Conservation (phyloP, 2,113 vertebrate genomes). For the Eleginops maclovinus region DNA sequence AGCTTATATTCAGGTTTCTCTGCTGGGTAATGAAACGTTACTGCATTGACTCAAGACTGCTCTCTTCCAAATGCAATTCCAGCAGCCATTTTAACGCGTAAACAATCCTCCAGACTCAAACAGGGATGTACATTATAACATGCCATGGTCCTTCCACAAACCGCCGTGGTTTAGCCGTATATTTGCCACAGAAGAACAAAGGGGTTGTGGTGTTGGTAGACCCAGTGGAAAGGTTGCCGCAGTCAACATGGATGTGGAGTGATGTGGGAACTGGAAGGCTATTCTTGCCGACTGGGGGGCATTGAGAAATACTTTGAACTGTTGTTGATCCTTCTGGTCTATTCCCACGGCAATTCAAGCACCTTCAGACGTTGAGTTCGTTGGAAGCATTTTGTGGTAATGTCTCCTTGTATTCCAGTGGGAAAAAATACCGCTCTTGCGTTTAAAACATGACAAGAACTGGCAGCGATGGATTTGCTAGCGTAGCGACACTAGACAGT, state of each 20-base stretch:
- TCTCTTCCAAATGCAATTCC: conserved; percentile 60
- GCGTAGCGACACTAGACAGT: conserved; percentile 56
- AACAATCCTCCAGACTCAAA: conserved; percentile 67
- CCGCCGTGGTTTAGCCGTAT: conserved; percentile 4
- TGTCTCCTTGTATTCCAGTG: conserved; percentile 15
- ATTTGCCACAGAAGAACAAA: conserved; percentile 48
- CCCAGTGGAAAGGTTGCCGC: conserved; percentile 58
- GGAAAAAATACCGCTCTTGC: neutral
- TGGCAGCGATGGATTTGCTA: conserved; percentile 46
- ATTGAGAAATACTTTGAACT: conserved; percentile 53
- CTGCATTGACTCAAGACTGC: conserved; percentile 62
- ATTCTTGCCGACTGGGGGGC: conserved; percentile 48
- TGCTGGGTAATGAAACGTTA: conserved; percentile 30
- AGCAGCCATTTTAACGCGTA: conserved; percentile 86
- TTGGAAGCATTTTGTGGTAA: neutral
- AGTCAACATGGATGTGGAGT: conserved; percentile 74
- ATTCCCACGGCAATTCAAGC: neutral
- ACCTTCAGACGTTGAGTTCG: neutral
- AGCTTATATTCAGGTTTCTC: conserved; percentile 55
- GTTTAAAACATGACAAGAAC: conserved; percentile 50
- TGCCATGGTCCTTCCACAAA: conserved; percentile 26
- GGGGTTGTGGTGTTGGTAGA: conserved; percentile 23
- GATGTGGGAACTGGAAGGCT: conserved; percentile 58
- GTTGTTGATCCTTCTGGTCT: conserved; percentile 24
- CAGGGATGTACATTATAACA: conserved; percentile 18